Base-by-base conservation (phyloP, 2,888 invertebrate species). In the Rhamphomyia laevipes region DNA sequence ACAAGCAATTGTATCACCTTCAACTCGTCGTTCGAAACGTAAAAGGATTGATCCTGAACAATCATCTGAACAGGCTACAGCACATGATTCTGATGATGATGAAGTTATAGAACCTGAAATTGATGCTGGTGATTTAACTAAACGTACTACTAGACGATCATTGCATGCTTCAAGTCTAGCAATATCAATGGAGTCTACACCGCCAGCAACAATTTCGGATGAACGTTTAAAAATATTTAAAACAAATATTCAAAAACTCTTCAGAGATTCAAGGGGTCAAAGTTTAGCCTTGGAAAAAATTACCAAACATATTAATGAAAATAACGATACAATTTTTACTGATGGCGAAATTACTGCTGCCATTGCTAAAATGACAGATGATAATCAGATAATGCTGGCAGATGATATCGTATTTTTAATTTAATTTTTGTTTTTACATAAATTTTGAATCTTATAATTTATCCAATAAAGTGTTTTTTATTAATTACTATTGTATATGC, bases 361-460 rank as follows among this genome's bases (percentile, higher is more conserved):
- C 3, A 73, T 96, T 12, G 74, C 79, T 12, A 75, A 76, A 52
- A 92, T 96, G 93, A 84, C 85, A 4, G 83, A 84, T 35, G 90
- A 86, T 56, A 95, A 94, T 73, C 89, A 91, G 66, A 80, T 95
- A 51, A 94, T 96, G 94, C 74, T 89, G 59, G 81, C 88, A 0
- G 90, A 91, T 63, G 84, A 81, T 55, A 83, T 86, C 55, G 78
- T 92, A 30, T 87, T 89, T 71, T 75, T 89, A 45, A 88, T 92
- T 64, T 90, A 80, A 75, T 45, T 27, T 27, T 6, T 27, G 23
- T 27, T 27, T 27, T 9, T 27, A 5, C 5, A 27, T 6, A n/a
- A 27, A 27, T 27, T 27, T 7, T 27, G 23, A 2, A 9, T 27
- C 6, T 27, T 27, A 4, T 27, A 27, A 27, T 27, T 27, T 27